Conservation (phyloP, 2,888 invertebrate genomes). For the Cerceris ruficornis region DNA sequence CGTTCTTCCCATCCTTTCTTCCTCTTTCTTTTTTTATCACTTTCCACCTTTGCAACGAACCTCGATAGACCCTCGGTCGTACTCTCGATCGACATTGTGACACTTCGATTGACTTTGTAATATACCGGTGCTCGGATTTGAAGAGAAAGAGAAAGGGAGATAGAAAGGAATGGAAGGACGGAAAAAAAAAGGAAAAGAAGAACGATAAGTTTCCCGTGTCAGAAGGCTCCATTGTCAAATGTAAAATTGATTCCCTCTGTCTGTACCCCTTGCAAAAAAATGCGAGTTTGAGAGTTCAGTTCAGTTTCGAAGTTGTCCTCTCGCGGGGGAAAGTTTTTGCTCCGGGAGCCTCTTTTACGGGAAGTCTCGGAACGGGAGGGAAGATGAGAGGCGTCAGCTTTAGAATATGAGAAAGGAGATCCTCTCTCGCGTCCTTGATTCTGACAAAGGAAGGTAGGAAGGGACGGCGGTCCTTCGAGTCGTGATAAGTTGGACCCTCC, state of each 20-base stretch:
- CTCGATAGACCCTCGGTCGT: too few relatives aligned
- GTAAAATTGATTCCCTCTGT: conserved; percentile 54
- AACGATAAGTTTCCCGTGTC: conserved; percentile 8
- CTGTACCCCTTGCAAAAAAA: conserved; percentile 43
- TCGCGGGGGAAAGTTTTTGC: conserved; percentile 62
- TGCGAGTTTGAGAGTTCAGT: conserved; percentile 56
- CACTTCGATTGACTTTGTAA: conserved; percentile 17
- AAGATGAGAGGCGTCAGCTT: conserved; percentile 66
- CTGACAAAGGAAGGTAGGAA: conserved; percentile 66
- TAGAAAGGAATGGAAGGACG: too few relatives aligned
- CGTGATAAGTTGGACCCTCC: conserved; percentile 63
- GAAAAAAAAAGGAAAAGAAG: too few relatives aligned
- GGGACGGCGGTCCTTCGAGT: conserved; percentile 65
- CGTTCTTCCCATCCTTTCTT: not conserved
- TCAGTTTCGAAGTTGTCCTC: conserved; percentile 60
- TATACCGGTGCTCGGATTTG: not conserved
- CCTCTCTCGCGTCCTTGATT: conserved; percentile 69
- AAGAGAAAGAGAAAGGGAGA: conserved; percentile 3
- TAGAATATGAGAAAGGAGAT: conserved; percentile 71
- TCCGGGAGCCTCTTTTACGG: conserved; percentile 63
- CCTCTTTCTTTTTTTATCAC: not conserved
- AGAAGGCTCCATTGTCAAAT: conserved; percentile 42
- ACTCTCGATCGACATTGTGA: conserved; percentile 9
- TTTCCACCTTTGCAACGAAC: not conserved
- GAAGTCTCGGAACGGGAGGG: conserved; percentile 43